Conservation (phyloP, 2,113 vertebrate species). For the Thalassoma bifasciatum region DNA sequence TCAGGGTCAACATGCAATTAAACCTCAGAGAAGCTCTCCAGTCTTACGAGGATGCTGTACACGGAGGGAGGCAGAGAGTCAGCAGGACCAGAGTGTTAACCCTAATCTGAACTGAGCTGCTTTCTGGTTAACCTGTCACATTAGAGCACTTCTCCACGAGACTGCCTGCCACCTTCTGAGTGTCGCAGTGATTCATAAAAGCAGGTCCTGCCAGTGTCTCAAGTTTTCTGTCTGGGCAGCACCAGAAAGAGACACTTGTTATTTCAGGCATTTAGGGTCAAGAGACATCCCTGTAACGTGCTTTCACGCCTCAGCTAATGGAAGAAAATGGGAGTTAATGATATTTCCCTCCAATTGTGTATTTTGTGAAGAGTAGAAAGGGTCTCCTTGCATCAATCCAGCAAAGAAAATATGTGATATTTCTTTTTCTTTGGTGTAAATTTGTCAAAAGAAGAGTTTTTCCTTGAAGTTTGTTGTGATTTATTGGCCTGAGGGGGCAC, state of each 20-base stretch:
- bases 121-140: constrained; percentile 56
- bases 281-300: no score
- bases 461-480: background rate
- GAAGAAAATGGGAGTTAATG: background rate
- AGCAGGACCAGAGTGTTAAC: constrained; percentile 51
- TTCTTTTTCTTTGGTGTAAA: background rate
- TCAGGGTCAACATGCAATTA: constrained; percentile 73
- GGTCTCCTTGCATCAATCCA: background rate
- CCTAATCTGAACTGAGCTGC: constrained; percentile 49
- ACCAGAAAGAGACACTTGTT: background rate
- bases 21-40: constrained; percentile 54
- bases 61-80: constrained; percentile 34
- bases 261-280: no score
- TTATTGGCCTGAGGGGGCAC: background rate
- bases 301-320: background rate
- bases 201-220: constrained; percentile 4
- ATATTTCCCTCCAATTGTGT: background rate
- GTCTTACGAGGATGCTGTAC: constrained; percentile 38
- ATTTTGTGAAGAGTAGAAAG: background rate
- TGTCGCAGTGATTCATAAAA: constrained; percentile 20
- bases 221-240: background rate
- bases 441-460: background rate
- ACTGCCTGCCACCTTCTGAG: constrained; percentile 23
- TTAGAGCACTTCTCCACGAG: constrained; percentile 19
- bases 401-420: background rate